Base-by-base conservation (phyloP, 2,113 vertebrate species). In the Lophura nycthemera region DNA sequence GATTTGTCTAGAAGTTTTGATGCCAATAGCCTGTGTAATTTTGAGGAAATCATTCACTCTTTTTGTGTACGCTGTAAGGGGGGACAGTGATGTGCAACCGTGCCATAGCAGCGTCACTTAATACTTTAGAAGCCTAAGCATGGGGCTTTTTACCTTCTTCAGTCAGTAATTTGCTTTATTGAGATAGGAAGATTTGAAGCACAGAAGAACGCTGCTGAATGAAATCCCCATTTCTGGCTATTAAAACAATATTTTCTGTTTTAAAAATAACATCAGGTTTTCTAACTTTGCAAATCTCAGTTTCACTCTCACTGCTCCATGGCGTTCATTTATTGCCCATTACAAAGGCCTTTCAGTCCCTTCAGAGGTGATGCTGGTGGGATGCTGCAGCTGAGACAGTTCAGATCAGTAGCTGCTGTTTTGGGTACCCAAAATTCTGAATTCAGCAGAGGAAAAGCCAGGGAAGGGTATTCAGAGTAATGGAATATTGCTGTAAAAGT, bases 11-110 rank as follows among this genome's bases (percentile, higher is more conserved):
- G 64, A 92, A 93, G 76, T 90, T 94, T 75, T 75, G 30, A 73
- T 88, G 95, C 94, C 95, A 97, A 72, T 66, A 92, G 64, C 8
- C 47, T 95, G 38, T 83, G 79, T 95, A 95, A 90, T 93, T 92
- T 76, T 91, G 80, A 90, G 83, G 73, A 94, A 92, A 66, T 84
- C 76, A n/a, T 61, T 91, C 69, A 45, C 13, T 77, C 65, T 88
- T 88, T 78, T 79, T 48, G n/a, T 84, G n/a, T 52, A 4, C 25
- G n/a, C 81, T 82, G 52, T 79, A 82, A 88, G 6, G 57, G 71
- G 20, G 34, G 78, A 15, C 60, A 77, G 32, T 67, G 52, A 67
- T 22, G 13, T 16, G 34, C 19, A 94, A 11, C 40, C n/a, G 22
- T 90, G 73, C 65, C 60, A 45, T 19, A 27, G 21, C 24, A 13